phyloP scores from a whole-genome alignment of 2,888 invertebrate species.

The Pseudococcus longispinus region DNA sequence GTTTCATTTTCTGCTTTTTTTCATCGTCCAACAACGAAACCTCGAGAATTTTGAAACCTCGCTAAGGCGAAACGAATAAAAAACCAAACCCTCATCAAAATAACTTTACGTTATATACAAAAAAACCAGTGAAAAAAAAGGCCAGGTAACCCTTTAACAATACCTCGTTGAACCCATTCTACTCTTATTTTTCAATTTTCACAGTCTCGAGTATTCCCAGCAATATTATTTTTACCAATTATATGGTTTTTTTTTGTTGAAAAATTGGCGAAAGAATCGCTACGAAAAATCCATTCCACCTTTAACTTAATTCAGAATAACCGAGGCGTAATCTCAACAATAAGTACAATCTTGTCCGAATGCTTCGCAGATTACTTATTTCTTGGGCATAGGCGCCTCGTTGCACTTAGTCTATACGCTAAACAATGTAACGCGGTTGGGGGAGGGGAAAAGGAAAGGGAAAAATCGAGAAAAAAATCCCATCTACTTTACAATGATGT shows the following conservation, averaged over 20 bases:
- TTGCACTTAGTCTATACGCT: neutral
- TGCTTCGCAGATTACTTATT: neutral
- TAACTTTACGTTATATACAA: neutral
- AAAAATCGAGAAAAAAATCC: neutral
- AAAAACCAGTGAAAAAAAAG: neutral
- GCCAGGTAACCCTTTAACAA: neutral
- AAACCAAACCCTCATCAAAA: neutral
- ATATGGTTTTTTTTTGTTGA: neutral
- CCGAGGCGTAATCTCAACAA: neutral
- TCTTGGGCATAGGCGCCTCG: neutral
- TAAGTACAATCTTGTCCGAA: neutral
- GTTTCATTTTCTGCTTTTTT: no score
- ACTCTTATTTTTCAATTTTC: neutral
- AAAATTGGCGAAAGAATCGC: neutral
- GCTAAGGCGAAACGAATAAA: neutral
- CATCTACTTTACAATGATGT: neutral
- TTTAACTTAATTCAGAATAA: neutral
- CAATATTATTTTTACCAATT: neutral
- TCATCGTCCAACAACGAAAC: neutral
- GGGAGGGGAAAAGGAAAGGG: neutral
- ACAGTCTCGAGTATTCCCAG: neutral
- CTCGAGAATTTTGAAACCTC: neutral
- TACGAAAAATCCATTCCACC: neutral
- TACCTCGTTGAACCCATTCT: neutral
- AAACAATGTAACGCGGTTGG: neutral